Base-by-base conservation (phyloP, 2,113 vertebrate species). In the Emydura subglobosa region DNA sequence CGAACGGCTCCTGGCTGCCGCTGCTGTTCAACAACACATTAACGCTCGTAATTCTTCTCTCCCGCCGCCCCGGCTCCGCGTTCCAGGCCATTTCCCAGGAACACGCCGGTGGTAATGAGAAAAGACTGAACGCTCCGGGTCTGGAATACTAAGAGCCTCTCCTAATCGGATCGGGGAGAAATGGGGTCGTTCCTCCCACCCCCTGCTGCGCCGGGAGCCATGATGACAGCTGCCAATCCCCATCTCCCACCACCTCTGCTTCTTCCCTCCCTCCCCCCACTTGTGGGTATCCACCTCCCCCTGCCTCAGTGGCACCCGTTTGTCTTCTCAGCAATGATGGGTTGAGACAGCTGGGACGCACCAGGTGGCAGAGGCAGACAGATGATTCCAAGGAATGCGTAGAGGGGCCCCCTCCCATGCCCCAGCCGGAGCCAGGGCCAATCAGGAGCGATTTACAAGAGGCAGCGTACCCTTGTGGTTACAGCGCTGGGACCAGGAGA, bases 21-120 rank as follows among this genome's bases (percentile, higher is more conserved):
- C 49, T 24, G 55, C 85, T 39, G 13, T 39, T 92, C 91, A 61
- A 87, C 47, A 92, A 80, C 31, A 9, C 85, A 78, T 92, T 83
- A 92, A 54, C 27, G 72, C 53, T 83, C 91, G 50, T 87, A 87
- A 92, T 87, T 87, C 84, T 83, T 83, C 68, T 55, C 82, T 31
- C 47, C 22, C 80, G 61, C 78, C 47, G 51, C 34, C 79, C 39
- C 3, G 55, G 85, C 85, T 53, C 85, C 16, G 25, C n/a, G 85
- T 87, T 87, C 80, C 68, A 21, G 57, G 68, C 80, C 85, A 87
- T 87, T 92, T 83, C 68, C 44, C 47, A 88, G 19, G 27, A 80
- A 61, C 22, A 72, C 16, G n/a, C 55, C 29, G 13, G 24, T 7
- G 2, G 51, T 86, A 91, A 91, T 91, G 90, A 91, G 83, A 91